phyloP scores from a whole-genome alignment of 2,888 invertebrate species.

The Cerastis rubricosa region DNA sequence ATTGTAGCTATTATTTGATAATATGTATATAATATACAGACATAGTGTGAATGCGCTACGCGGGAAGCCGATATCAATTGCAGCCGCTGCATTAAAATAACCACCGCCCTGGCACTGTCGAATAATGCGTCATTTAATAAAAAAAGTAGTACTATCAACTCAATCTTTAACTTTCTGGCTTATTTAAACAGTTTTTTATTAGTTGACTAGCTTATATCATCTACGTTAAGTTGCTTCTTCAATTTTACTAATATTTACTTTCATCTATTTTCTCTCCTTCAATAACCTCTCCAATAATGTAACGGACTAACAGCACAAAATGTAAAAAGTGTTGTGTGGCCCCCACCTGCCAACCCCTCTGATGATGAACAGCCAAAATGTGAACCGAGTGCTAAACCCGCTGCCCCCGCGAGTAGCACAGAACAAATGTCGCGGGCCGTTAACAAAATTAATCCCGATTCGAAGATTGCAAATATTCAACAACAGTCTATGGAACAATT shows the following conservation, averaged over 20 bases:
- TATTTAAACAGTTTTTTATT: constrained; percentile 72
- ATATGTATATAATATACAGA: constrained; percentile 74
- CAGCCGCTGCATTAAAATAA: constrained; percentile 80
- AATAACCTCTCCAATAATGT: constrained; percentile 73
- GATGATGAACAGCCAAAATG: constrained; percentile 83
- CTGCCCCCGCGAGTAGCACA: constrained; percentile 61
- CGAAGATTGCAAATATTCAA: constrained; percentile 67
- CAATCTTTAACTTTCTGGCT: constrained; percentile 78
- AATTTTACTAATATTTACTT: constrained; percentile 84
- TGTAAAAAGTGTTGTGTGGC: constrained; percentile 90
- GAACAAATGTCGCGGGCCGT: constrained; percentile 69
- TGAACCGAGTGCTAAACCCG: constrained; percentile 70
- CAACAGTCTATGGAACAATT: constrained; percentile 73
- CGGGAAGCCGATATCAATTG: constrained; percentile 79
- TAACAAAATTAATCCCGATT: constrained; percentile 63
- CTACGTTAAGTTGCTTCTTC: constrained; percentile 73
- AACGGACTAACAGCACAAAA: constrained; percentile 85
- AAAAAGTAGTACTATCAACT: constrained; percentile 70
- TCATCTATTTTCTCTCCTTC: constrained; percentile 83
- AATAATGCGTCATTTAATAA: constrained; percentile 75
- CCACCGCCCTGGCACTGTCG: constrained; percentile 80
- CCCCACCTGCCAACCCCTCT: constrained; percentile 84
- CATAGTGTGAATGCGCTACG: constrained; percentile 82
- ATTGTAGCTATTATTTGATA: constrained; percentile 78
- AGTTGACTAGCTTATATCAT: constrained; percentile 69